Evolutionary conservation across 2,888 invertebrate genomes (phyloP), one percentile per base, ranked within the genome.

Genomic region (Cataglyphis altisquamis): DNA sequence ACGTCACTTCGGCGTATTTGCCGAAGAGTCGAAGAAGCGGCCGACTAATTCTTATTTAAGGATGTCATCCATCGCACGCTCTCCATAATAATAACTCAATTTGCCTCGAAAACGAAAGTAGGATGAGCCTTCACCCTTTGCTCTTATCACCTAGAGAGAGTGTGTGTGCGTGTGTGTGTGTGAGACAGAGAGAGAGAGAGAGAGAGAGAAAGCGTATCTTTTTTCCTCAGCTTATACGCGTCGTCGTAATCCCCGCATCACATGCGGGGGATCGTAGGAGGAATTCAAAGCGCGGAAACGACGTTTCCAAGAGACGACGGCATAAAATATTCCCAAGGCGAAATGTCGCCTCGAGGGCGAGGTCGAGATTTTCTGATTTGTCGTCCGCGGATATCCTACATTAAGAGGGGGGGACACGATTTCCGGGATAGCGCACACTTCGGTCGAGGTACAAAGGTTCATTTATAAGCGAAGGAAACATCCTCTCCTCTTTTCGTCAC

Each of bases 61-160:
- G 21, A 60, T 25, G 25, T 1, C 29, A 12, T 25, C 41, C 10
- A 55, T 18, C 48, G 45, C 25, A 48, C n/a, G 41, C 45, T 18
- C 32, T 32, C 63, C 57, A 9, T 55, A 45, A 60, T 78, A 78
- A 78, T 78, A 78, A 78, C 21, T 78, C 60, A 68, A 78, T 78
- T 68, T 68, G 32, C 21, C 21, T 45, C 48, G 18, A 48, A 48
- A 45, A 45, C 15, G 15, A 45, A 15, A 15, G 15, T 15, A 45
- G 41, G 0, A 12, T 12, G 41, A 3, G 41, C 41, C 41, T 10
- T 41, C 41, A 3, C 3, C 41, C 41, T 52, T 64, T 39, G 21
- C 52, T 2, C 18, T 48, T 48, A 64, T 55, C 55, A 8, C 15
- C 18, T 18, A 6, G 3, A 45, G 15, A 45, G 45, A 45, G 45